Evolutionary conservation across 2,113 vertebrate genomes (phyloP).

Genomic region (Regulus satrapa): DNA sequence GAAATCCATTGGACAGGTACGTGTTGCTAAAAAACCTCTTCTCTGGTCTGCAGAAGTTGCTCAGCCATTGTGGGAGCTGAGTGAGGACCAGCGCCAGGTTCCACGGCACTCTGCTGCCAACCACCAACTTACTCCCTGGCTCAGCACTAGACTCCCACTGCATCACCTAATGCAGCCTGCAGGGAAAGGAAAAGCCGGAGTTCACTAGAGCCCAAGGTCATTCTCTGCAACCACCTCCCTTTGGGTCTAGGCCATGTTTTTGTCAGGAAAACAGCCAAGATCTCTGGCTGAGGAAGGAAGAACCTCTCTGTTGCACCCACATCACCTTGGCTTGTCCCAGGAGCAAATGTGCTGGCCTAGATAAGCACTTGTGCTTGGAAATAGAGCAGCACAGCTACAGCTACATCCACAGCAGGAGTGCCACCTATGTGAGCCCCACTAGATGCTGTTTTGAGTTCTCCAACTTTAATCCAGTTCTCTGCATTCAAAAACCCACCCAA

Average conservation of each 20-base stretch:
- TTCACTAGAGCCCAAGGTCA: background rate
- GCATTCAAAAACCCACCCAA: background rate
- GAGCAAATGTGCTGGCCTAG: background rate
- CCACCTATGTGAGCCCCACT: background rate
- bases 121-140: slow-evolving; percentile 49
- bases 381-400: background rate
- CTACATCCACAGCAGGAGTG: background rate
- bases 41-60: slow-evolving; percentile 24
- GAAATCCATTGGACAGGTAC: background rate
- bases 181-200: slow-evolving; percentile 38
- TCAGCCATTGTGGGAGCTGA: slow-evolving; percentile 2
- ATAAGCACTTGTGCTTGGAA: background rate
- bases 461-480: background rate
- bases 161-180: slow-evolving; percentile 6
- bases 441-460: background rate
- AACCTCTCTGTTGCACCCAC: background rate
- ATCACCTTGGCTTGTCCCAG: background rate
- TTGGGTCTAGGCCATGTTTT: background rate
- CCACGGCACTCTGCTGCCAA: background rate
- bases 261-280: background rate
- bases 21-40: background rate
- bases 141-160: slow-evolving; percentile 59
- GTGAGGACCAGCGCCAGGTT: background rate
- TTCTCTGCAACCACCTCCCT: background rate
- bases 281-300: background rate